These are phyloP conservation scores for Cacoxenus indagator DNA, from an alignment of 2,888 invertebrate species.

Conservation along the genomic window DNA sequence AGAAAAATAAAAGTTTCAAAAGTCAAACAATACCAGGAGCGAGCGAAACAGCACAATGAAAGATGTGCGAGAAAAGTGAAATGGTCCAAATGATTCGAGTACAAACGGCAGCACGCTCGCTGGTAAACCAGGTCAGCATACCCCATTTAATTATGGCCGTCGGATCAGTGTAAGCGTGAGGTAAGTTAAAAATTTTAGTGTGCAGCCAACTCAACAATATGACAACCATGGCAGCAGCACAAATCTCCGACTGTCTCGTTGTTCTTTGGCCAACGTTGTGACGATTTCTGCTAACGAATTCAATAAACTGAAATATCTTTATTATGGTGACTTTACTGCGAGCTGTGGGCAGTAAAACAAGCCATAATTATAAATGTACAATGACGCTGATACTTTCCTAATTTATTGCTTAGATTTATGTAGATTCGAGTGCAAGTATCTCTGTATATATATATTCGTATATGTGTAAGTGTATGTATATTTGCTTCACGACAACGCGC, in stretches of 20 bases:
- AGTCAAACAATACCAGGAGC: not conserved
- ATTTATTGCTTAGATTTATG: slow-evolving; percentile 9
- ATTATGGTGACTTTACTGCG: not conserved
- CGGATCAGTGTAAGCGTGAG: not conserved
- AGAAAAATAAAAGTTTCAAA: not conserved
- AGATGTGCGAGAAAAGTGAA: not conserved
- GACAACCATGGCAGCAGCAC: not conserved
- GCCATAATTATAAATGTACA: slow-evolving; percentile 14
- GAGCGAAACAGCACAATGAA: not conserved
- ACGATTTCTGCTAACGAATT: slow-evolving; percentile 4
- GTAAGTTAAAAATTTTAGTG: too few species aligned
- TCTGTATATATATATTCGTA: too few species aligned
- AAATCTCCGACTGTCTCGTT: not conserved
- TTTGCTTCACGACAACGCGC: too few species aligned
- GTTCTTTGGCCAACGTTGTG: not conserved
- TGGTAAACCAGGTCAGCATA: too few species aligned
- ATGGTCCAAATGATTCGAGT: not conserved
- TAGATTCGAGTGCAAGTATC: not conserved
- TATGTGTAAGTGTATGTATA: too few species aligned
- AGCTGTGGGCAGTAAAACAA: slow-evolving; percentile 6
- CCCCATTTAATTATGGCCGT: too few species aligned
- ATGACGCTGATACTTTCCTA: slow-evolving; percentile 1
- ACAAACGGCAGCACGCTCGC: not conserved
- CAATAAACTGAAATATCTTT: slow-evolving; percentile 11
- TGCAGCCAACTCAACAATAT: not conserved